Base-by-base conservation (phyloP, 2,888 invertebrate genomes). In the Lasioglossum lativentre region DNA sequence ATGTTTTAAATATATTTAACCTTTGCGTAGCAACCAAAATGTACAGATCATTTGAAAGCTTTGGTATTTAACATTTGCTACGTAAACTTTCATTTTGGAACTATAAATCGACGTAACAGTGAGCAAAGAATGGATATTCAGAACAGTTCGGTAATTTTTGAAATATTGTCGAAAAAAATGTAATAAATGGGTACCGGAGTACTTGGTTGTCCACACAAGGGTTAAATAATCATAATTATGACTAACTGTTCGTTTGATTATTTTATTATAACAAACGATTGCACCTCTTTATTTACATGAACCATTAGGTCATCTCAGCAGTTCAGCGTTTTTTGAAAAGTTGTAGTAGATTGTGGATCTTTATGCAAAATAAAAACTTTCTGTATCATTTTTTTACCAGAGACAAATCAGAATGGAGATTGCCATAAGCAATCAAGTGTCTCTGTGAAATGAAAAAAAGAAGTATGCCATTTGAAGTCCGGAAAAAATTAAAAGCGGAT, bases 201-300 rank as follows among this genome's bases (percentile, higher is more conserved):
- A n/a, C 4, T 8, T 23, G 56, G 56, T 56, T 56, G 56, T n/a
- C n/a, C 0, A n/a, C 12, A n/a, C 12, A 56, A 68, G 19, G 10
- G 23, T 68, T 68, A 63, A 34, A 76, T 52, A 68, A 16, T 16
- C 27, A 76, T 76, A 68, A 76, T 19, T 68, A 68, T 68, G 34
- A 2, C n/a, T 63, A 45, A 63, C 30, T 42, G 27, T 42, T 59
- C 40, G 56, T 27, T 66, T 4, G 38, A 68, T 38, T 68, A 38
- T 38, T 38, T 38, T 68, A 68, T 68, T 38, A 34, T 12, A 68
- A 34, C 19, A 34, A 68, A 38, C 34, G 38, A 68, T 68, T 68
- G 34, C 34, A 66, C 19, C 34, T 66, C 34, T 38, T 8, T 38
- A 34, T 68, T 38, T 68, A 68, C 23, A 38, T 38, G 34, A 68